Conservation (phyloP, 2,888 invertebrate genomes). For the Ryuthela nishihirai region DNA sequence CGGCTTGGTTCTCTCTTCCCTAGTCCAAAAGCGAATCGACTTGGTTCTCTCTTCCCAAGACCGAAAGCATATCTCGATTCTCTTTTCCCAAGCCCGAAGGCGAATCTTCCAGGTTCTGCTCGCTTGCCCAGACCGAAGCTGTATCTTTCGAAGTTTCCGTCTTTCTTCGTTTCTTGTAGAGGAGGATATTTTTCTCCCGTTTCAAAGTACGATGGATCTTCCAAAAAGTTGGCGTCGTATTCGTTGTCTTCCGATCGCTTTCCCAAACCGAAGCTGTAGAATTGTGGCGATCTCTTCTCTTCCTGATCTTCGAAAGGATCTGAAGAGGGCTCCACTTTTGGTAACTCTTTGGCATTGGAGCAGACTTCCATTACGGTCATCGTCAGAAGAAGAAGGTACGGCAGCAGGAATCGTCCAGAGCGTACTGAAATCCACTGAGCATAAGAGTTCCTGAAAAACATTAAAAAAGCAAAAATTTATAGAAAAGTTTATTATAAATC, state of each 20-base stretch:
- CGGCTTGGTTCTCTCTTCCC: conserved; percentile 17
- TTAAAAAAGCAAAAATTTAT: too few relatives aligned
- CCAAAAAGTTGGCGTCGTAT: background rate
- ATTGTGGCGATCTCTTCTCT: conserved; percentile 27
- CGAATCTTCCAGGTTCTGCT: conserved; percentile 13
- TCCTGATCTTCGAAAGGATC: conserved; percentile 2
- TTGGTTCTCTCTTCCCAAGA: conserved; percentile 13
- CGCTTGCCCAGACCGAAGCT: conserved; percentile 29
- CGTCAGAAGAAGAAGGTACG: too few relatives aligned
- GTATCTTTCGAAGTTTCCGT: background rate
- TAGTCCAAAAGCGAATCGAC: conserved; percentile 30
- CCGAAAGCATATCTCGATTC: conserved; percentile 24
- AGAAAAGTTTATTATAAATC: too few relatives aligned
- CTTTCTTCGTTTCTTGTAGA: conserved; percentile 7
- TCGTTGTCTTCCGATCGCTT: conserved; percentile 15
- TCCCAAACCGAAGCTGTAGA: conserved; percentile 38
- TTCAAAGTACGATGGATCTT: background rate
- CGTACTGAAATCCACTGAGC: too few relatives aligned
- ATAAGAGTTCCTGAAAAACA: too few relatives aligned
- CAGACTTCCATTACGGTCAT: too few relatives aligned
- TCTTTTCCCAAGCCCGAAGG: conserved; percentile 33
- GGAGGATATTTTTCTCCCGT: background rate
- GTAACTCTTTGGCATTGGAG: too few relatives aligned
- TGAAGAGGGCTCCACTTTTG: conserved; percentile 6
- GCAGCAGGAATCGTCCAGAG: too few relatives aligned